These are phyloP conservation scores for Leucopternis melanops DNA, from an alignment of 2,113 vertebrate genomes.

Conservation along the genomic window DNA sequence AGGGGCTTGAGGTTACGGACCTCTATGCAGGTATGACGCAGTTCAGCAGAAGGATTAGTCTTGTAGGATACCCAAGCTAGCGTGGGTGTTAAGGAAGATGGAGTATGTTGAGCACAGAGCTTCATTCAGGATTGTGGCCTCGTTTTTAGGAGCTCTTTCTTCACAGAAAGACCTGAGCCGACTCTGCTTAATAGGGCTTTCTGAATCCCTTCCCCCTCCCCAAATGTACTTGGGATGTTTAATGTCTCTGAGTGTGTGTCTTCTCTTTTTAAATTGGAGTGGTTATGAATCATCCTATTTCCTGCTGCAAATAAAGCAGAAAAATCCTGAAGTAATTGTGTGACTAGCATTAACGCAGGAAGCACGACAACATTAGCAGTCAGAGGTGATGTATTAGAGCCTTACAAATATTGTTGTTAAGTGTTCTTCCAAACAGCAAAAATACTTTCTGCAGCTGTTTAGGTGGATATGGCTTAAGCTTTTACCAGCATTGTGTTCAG, in stretches of 20 bases:
- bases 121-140: not conserved
- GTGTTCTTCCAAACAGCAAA: not conserved
- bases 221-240: not conserved
- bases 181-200: not conserved
- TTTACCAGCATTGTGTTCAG: not conserved
- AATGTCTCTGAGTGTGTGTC: not conserved
- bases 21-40: not conserved
- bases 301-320: not conserved
- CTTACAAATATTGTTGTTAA: not conserved
- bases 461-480: not conserved
- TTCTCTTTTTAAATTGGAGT: not conserved
- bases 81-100: not conserved
- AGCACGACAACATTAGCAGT: not conserved
- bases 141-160: not conserved
- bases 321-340: not conserved
- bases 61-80: not conserved
- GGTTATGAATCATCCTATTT: not conserved
- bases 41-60: not conserved
- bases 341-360: not conserved
- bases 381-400: not conserved
- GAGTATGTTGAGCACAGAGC: not conserved
- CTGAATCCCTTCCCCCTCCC: not conserved
- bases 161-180: not conserved
- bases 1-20: not conserved
- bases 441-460: not conserved